Conservation (phyloP, 2,888 invertebrate genomes). For the Euspilapteryx auroguttella region DNA sequence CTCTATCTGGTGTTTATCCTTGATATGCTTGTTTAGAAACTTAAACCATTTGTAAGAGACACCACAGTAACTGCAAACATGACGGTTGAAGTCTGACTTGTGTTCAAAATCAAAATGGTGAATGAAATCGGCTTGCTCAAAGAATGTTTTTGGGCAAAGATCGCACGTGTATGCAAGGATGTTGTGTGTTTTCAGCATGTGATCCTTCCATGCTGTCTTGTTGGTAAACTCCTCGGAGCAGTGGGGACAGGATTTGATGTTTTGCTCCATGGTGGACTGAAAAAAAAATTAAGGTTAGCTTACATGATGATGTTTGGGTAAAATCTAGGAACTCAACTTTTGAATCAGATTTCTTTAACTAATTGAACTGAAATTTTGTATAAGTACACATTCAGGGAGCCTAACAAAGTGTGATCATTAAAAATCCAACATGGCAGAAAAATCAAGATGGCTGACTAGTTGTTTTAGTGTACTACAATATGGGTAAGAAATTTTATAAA, state of each 20-base stretch:
- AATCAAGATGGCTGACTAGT: too few relatives aligned
- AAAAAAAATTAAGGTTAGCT: too few relatives aligned
- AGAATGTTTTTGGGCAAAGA: neutral
- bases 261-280: too few relatives aligned
- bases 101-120: conserved; percentile 2
- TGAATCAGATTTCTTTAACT: too few relatives aligned
- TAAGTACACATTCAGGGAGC: too few relatives aligned
- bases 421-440: too few relatives aligned
- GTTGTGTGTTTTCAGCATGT: neutral
- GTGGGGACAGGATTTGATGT: neutral
- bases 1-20: conserved; percentile 1
- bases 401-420: too few relatives aligned
- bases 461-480: too few relatives aligned
- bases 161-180: neutral
- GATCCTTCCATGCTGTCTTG: neutral
- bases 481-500: too few relatives aligned
- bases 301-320: too few relatives aligned
- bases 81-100: conserved; percentile 2
- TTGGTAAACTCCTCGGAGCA: neutral
- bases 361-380: too few relatives aligned
- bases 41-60: conserved; percentile 4
- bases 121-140: neutral
- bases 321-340: too few relatives aligned
- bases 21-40: conserved; percentile 1
- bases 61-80: neutral